These are phyloP conservation scores for Oncopeltus fasciatus DNA, from an alignment of 1,140 invertebrate genomes.

Conservation along the genomic window DNA sequence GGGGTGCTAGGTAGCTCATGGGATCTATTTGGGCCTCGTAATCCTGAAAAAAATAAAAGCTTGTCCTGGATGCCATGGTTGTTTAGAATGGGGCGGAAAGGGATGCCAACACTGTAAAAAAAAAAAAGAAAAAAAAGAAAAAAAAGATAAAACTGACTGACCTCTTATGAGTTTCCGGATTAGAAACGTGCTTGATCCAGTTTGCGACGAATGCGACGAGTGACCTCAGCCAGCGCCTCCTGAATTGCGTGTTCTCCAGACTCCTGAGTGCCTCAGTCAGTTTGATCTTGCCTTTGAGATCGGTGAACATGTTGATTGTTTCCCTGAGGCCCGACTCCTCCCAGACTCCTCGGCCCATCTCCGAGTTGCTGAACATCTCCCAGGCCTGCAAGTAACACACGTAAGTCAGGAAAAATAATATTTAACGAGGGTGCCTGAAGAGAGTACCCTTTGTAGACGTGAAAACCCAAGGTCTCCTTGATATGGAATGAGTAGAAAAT, in stretches of 20 bases:
- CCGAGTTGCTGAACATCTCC: constrained; percentile 23
- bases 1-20: too few species aligned
- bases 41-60: too few species aligned
- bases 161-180: constrained; percentile 57
- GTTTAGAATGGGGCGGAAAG: too few species aligned
- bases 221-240: constrained; percentile 59
- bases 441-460: too few species aligned
- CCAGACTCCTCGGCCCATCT: constrained; percentile 50
- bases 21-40: too few species aligned
- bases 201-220: constrained; percentile 57
- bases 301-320: constrained; percentile 42
- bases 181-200: constrained; percentile 53
- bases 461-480: too few species aligned
- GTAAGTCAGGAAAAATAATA: too few species aligned
- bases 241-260: constrained; percentile 58
- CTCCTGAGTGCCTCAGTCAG: constrained; percentile 55
- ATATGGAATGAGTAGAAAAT: too few species aligned
- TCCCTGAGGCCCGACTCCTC: constrained; percentile 53
- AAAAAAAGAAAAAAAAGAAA: background rate
- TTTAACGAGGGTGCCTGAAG: too few species aligned
- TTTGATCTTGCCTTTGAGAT: constrained; percentile 43
- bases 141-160: constrained; percentile 29
- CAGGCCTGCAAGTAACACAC: background rate
- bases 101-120: too few species aligned
- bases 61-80: too few species aligned